Conservation (phyloP, 1,140 invertebrate genomes). For the Rhagoletis pomonella region DNA sequence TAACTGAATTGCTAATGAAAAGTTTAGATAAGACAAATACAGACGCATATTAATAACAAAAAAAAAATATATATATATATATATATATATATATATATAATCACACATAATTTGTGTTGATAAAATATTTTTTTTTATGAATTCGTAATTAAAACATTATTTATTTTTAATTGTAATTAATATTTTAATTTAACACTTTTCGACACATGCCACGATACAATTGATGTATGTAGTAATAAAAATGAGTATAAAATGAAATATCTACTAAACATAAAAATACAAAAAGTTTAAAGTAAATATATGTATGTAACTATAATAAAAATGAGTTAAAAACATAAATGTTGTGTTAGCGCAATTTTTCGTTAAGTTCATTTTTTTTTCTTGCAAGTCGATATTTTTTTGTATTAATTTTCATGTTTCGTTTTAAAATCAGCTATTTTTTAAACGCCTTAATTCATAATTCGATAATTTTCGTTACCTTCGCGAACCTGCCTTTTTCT, state of each 20-base stretch:
- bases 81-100: too few species aligned
- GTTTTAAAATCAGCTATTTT: constrained; percentile 10
- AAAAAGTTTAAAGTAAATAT: constrained; percentile 20
- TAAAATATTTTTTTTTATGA: constrained; percentile 7
- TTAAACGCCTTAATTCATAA: background rate
- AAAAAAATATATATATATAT: too few species aligned
- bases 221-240: constrained; percentile 24
- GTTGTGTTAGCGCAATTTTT: constrained; percentile 49
- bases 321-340: constrained; percentile 33
- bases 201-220: constrained; percentile 44
- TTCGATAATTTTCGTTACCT: constrained; percentile 48
- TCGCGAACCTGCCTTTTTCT: constrained; percentile 25
- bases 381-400: constrained; percentile 38
- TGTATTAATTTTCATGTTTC: constrained; percentile 1
- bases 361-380: constrained; percentile 14
- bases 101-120: constrained; percentile 2
- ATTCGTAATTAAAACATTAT: constrained; percentile 22
- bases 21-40: constrained; percentile 28
- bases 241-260: constrained; percentile 19
- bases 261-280: background rate
- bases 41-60: constrained; percentile 33
- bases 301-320: background rate
- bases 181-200: constrained; percentile 25
- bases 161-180: constrained; percentile 23
- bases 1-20: constrained; percentile 37